A percentile compares a stretch with the other conserved stretches of the same genome.
phyloP scores from a whole-genome alignment of 2,113 vertebrate species.

The Mobula hypostoma region DNA sequence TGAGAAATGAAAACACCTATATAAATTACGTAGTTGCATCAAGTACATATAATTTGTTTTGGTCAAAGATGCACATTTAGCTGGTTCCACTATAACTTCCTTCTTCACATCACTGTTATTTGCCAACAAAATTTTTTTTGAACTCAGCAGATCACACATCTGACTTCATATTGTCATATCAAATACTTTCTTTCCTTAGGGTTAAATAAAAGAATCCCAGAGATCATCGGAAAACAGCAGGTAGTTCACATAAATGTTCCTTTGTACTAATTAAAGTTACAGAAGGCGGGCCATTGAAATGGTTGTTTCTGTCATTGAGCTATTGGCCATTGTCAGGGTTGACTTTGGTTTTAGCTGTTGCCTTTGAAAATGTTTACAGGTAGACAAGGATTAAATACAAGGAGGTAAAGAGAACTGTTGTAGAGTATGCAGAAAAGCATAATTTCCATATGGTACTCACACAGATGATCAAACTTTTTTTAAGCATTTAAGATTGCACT shows the following conservation, averaged over 20 bases:
- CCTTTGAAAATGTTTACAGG: constrained; percentile 99
- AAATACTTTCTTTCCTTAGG: constrained; percentile 80
- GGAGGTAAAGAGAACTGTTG: constrained; percentile 96
- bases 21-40: constrained; percentile 90
- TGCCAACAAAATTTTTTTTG: constrained; percentile 71
- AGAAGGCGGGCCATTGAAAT: constrained; percentile 90
- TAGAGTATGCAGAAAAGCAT: constrained; percentile 92
- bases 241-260: constrained; percentile 96
- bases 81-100: constrained; percentile 80
- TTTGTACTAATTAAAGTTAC: constrained; percentile 98
- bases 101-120: constrained; percentile 46
- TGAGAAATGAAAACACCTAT: constrained; percentile 61
- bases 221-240: constrained; percentile 95
- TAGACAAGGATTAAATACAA: constrained; percentile 99
- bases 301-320: constrained; percentile 93
- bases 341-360: constrained; percentile 99
- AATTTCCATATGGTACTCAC: constrained; percentile 83
- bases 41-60: constrained; percentile 87
- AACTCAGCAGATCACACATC: constrained; percentile 80
- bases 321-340: constrained; percentile 99
- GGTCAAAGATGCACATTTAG: constrained; percentile 74
- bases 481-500: constrained; percentile 77
- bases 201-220: constrained; percentile 96
- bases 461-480: constrained; percentile 64
- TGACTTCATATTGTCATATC: constrained; percentile 66